phyloP scores from a whole-genome alignment of 2,113 vertebrate species.

The Puntigrus tetrazona region DNA sequence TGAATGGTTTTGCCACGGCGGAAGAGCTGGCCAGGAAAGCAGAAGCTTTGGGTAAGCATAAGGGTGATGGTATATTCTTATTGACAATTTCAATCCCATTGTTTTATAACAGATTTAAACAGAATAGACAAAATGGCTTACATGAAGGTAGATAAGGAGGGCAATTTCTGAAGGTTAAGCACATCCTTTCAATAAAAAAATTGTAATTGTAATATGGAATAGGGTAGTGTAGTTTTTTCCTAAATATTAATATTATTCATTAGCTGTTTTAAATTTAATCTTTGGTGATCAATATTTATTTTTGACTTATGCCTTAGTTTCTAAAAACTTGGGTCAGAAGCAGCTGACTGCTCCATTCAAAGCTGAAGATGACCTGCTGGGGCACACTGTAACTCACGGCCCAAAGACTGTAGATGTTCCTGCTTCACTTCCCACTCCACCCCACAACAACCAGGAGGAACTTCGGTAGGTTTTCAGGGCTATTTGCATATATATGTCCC shows the following conservation, averaged over 20 bases:
- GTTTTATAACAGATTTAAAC: not conserved
- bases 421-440: slow-evolving; percentile 93
- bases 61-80: slow-evolving; percentile 70
- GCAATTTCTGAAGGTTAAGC: not conserved
- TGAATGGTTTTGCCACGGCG: slow-evolving; percentile 91
- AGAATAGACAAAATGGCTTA: not conserved
- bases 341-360: slow-evolving; percentile 87
- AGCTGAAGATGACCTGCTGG: slow-evolving; percentile 83
- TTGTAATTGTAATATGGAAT: not conserved
- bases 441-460: slow-evolving; percentile 96
- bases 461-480: slow-evolving; percentile 76
- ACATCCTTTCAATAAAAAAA: not conserved
- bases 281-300: not conserved
- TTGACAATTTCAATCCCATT: not conserved
- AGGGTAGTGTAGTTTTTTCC: not conserved
- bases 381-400: slow-evolving; percentile 83
- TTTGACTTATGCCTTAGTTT: slow-evolving; percentile 71
- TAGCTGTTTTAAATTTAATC: not conserved
- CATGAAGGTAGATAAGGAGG: not conserved
- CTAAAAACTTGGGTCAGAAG: slow-evolving; percentile 89
- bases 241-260: not conserved
- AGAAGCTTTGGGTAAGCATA: slow-evolving; percentile 79
- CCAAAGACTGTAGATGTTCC: slow-evolving; percentile 93
- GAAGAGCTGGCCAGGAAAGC: slow-evolving; percentile 90
- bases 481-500: not conserved